Evolutionary conservation across 2,113 vertebrate genomes (phyloP).

Genomic region (Regulus satrapa): DNA sequence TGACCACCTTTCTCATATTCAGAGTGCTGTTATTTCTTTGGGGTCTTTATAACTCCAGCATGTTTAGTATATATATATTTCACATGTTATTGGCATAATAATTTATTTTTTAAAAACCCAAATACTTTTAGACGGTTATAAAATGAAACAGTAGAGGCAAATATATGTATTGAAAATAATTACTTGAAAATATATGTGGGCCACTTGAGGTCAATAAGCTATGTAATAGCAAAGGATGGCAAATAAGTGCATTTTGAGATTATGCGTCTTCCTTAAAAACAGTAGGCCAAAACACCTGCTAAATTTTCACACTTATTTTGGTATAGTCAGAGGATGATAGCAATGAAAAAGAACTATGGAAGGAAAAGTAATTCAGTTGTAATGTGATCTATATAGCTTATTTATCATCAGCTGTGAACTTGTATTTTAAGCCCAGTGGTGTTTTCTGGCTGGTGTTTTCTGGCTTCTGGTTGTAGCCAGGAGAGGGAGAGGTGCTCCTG

Average conservation of each 20-base stretch:
- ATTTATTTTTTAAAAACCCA: neutral
- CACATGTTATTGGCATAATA: neutral
- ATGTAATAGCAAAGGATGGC: neutral
- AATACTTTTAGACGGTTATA: neutral
- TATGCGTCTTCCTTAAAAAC: neutral
- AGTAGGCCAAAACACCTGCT: neutral
- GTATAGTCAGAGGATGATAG: neutral
- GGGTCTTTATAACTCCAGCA: neutral
- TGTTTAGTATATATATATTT: neutral
- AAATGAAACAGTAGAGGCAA: neutral
- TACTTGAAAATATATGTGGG: neutral
- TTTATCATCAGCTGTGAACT: neutral
- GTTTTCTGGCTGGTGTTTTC: neutral
- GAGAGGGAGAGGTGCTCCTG: neutral
- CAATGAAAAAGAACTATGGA: neutral
- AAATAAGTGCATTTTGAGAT: neutral
- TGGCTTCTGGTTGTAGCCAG: neutral
- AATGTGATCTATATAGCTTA: neutral
- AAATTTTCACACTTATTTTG: neutral
- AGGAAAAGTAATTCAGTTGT: neutral
- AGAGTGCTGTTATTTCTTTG: neutral
- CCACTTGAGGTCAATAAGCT: neutral
- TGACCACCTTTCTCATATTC: neutral
- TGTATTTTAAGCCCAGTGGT: neutral
- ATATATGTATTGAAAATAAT: neutral